Base-by-base conservation (phyloP, 1,140 invertebrate genomes). In the Nymphalis io region DNA sequence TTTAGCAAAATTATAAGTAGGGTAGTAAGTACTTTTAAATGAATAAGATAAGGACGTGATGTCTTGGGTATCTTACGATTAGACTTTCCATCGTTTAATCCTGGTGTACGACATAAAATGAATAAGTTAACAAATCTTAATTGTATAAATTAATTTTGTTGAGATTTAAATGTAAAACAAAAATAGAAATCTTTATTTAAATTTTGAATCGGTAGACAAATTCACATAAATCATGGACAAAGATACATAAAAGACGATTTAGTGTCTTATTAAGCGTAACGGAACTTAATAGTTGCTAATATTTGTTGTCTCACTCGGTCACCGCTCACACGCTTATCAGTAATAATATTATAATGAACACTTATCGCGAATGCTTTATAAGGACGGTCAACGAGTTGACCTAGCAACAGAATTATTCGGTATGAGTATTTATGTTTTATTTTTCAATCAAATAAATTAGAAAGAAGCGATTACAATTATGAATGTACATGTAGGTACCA, bases 361-460 rank as follows among this genome's bases (percentile, higher is more conserved):
- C 42, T 61, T 71, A 71, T 71, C 69, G 69, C 69, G 44, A 71
- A 71, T 55, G 63, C 58, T 60, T 71, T 71, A 55, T 71, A 65
- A 61, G 63, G 57, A 71, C 58, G 46, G 63, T 60, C 69, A 61
- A 62, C 39, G 51, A 27, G 63, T 57, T 66, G 62, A 66, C 69
- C 46, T 71, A 71, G 69, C 69, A 71, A 71, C 69, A 65, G 38
- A 15, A 59, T 48, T 23, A 44, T 53, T 38, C 21, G 51, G 46
- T 63, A 39, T 39, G 27, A 8, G 38, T 62, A 18, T 51, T 62
- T 16, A 2, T 1, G 12, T 33, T 15, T n/a, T 51, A 39, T 1
- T 51, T 15, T 33, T 16, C 33, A 15, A 33, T 33, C 21, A 48
- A 27, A 38, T 18, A 10, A 3, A 62, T 13, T 20, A 38, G 48